phyloP scores from a whole-genome alignment of 2,888 invertebrate species.

The Peribatodes rhomboidaria region DNA sequence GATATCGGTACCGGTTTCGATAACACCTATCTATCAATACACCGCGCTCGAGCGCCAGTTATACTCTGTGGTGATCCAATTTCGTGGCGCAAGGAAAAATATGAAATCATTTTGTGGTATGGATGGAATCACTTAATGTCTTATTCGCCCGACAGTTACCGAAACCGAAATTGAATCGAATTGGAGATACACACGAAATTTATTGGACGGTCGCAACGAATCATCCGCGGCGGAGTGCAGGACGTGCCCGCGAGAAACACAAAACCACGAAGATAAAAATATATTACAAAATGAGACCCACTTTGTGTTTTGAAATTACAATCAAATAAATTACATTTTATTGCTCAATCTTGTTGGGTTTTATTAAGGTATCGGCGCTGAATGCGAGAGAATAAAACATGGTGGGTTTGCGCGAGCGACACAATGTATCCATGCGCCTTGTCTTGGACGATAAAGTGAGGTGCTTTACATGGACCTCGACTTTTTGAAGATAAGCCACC shows the following conservation, averaged over 20 bases:
- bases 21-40: slow-evolving; percentile 3
- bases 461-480: slow-evolving; percentile 76
- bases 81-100: slow-evolving; percentile 47
- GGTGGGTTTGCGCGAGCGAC: slow-evolving; percentile 82
- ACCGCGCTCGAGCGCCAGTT: not conserved
- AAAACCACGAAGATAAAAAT: slow-evolving; percentile 85
- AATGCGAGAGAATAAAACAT: slow-evolving; percentile 83
- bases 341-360: slow-evolving; percentile 86
- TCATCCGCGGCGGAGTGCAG: slow-evolving; percentile 68
- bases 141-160: slow-evolving; percentile 70
- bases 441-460: slow-evolving; percentile 69
- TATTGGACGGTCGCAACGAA: slow-evolving; percentile 70
- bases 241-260: slow-evolving; percentile 80
- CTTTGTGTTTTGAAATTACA: slow-evolving; percentile 87
- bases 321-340: slow-evolving; percentile 87
- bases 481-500: slow-evolving; percentile 78
- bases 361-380: slow-evolving; percentile 86
- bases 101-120: slow-evolving; percentile 62
- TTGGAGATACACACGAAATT: slow-evolving; percentile 69
- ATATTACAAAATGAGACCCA: slow-evolving; percentile 85
- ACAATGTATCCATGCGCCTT: slow-evolving; percentile 71
- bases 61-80: slow-evolving; percentile 39
- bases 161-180: slow-evolving; percentile 72
- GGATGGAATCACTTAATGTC: slow-evolving; percentile 64
- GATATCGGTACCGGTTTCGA: slow-evolving; percentile 13